Evolutionary conservation across 1,140 invertebrate genomes (phyloP).

Genomic region (Bicyclus anynana): DNA sequence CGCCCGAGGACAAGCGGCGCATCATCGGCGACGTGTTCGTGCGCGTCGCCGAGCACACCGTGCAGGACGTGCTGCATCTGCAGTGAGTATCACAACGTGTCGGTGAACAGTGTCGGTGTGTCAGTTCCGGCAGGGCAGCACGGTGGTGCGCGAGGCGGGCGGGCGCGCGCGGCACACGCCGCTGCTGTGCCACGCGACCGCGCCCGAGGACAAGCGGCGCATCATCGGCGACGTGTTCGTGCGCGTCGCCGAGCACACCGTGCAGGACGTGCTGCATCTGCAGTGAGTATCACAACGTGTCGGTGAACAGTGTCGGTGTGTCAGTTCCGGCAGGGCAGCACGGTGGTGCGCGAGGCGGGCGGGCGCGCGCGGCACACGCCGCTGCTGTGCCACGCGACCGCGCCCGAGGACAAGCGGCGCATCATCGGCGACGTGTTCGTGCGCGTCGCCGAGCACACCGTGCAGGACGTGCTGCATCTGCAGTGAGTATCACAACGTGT

Average conservation of each 20-base stretch:
- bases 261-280: constrained; percentile 88
- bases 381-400: too few species aligned
- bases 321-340: too few species aligned
- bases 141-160: constrained; percentile 78
- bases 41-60: constrained; percentile 90
- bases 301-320: too few species aligned
- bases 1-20: constrained; percentile 98
- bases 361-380: too few species aligned
- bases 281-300: constrained; percentile 66
- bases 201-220: constrained; percentile 98
- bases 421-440: too few species aligned
- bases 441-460: too few species aligned
- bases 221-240: constrained; percentile 99
- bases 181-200: constrained; percentile 90
- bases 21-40: constrained; percentile 99
- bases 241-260: constrained; percentile 90
- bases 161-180: constrained; percentile 88
- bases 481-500: too few species aligned
- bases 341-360: too few species aligned
- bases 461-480: too few species aligned
- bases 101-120: not conserved
- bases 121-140: constrained; percentile 88
- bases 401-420: too few species aligned
- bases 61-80: constrained; percentile 88
- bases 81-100: too few species aligned